Evolutionary conservation across 1,140 invertebrate genomes (phyloP).

Genomic region (Oreohelix idahoensis): DNA sequence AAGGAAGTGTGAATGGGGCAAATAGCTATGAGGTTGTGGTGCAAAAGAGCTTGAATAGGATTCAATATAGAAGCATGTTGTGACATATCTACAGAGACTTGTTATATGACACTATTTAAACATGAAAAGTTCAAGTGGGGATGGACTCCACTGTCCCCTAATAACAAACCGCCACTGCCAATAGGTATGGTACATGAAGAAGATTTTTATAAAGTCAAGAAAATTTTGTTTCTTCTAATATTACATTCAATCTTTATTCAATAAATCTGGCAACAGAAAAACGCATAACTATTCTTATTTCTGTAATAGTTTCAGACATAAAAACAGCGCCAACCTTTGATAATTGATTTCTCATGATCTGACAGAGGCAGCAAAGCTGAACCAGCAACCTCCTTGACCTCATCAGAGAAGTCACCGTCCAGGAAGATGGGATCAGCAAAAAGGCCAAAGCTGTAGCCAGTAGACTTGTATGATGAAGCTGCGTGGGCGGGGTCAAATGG

Average conservation of each 20-base stretch:
- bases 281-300: background rate
- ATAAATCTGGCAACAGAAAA: background rate
- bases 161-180: no score
- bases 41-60: no score
- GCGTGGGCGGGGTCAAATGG: conserved; percentile 42
- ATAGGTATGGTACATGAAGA: no score
- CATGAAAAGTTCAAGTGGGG: background rate
- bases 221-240: no score
- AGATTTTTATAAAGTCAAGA: no score
- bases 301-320: background rate
- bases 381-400: conserved; percentile 50
- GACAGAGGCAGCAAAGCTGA: conserved; percentile 42
- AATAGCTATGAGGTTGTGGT: no score
- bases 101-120: background rate
- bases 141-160: no score
- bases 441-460: conserved; percentile 57
- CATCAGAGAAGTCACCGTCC: conserved; percentile 59
- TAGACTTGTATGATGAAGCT: conserved; percentile 42
- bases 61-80: no score
- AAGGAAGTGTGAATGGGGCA: no score
- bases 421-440: conserved; percentile 58
- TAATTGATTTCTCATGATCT: conserved; percentile 47
- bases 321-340: conserved; percentile 12
- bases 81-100: background rate
- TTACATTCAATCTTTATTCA: background rate